Base-by-base conservation (phyloP, 2,797 vertebrate species). In the Geotria australis region DNA sequence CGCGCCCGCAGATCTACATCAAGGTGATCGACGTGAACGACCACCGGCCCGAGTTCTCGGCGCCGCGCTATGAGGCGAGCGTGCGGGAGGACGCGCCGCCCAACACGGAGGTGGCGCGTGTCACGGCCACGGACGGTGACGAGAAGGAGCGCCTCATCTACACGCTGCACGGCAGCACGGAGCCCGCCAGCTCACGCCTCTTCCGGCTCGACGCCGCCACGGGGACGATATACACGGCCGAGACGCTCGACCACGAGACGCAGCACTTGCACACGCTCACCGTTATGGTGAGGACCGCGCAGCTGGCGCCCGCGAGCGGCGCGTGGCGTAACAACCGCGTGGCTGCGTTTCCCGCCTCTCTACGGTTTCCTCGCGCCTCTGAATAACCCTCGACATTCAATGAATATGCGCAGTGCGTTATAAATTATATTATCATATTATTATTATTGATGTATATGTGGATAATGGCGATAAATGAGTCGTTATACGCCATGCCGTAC, bases 11-110 rank as follows among this genome's bases (percentile, higher is more conserved):
- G 88, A 83, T 95, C 61, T 74, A 81, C 63, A 77, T 98, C 66
- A 83, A 71, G 59, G 79, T 96, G 47, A 63, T 91, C 68, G 91
- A 98, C 76, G 80, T 79, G 69, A 98, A 98, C 10, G 91, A 98
- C 72, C 93, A 95, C 0, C 72, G 79, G 45, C 88, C 91, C 1
- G 68, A 85, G 64, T 98, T 98, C 71, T 83, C 84, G 60, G 82
- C 93, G 59, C 68, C 79, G 1, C 78, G 69, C 61, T 95, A 95
- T 1, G 84, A 91, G 4, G 74, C 86, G 62, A 78, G 77, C 3
- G 76, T 96, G 63, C 80, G 81, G 2, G 89, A 98, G 65, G 91
- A 94, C 56, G 77, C 80, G 11, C 79, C 77, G 9, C 73, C 80
- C 0, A 79, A 91, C 57, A 81, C 83, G 0, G 82, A 95, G 68